These are phyloP conservation scores for Omphaloscelis lunosa DNA, from an alignment of 2,888 invertebrate species.

Conservation along the genomic window DNA sequence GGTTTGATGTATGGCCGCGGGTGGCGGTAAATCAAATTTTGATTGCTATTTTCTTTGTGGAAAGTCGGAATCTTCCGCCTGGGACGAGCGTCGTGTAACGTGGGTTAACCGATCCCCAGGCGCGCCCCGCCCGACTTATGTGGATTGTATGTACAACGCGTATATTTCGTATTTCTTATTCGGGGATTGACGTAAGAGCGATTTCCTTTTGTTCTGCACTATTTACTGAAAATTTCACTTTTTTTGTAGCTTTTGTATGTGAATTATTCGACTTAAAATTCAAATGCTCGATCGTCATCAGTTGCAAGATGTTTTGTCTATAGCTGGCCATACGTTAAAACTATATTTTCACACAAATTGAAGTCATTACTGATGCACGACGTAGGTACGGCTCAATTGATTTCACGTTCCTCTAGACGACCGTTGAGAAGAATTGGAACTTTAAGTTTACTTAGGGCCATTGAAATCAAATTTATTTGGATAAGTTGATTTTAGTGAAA, in stretches of 20 bases:
- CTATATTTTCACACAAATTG: conserved; percentile 1
- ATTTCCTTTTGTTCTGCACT: conserved; percentile 54
- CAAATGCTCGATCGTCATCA: not conserved
- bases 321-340: not conserved
- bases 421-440: conserved; percentile 46
- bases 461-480: conserved; percentile 85
- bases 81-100: conserved; percentile 84
- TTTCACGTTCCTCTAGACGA: conserved; percentile 5
- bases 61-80: conserved; percentile 86
- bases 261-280: not conserved
- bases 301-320: not conserved
- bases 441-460: conserved; percentile 83
- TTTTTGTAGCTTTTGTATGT: not conserved
- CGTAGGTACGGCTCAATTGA: not conserved
- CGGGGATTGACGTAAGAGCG: conserved; percentile 74
- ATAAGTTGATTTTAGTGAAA: conserved; percentile 85
- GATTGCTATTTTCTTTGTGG: conserved; percentile 90
- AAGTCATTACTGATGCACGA: not conserved
- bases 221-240: not conserved
- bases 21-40: conserved; percentile 91
- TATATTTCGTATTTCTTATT: conserved; percentile 79
- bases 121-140: conserved; percentile 80
- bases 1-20: conserved; percentile 89
- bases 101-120: conserved; percentile 89
- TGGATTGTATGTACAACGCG: conserved; percentile 75